A percentile compares a stretch with the other conserved stretches of the same genome.
phyloP scores from a whole-genome alignment of 2,797 vertebrate genomes.

The Capromys pilorides region DNA sequence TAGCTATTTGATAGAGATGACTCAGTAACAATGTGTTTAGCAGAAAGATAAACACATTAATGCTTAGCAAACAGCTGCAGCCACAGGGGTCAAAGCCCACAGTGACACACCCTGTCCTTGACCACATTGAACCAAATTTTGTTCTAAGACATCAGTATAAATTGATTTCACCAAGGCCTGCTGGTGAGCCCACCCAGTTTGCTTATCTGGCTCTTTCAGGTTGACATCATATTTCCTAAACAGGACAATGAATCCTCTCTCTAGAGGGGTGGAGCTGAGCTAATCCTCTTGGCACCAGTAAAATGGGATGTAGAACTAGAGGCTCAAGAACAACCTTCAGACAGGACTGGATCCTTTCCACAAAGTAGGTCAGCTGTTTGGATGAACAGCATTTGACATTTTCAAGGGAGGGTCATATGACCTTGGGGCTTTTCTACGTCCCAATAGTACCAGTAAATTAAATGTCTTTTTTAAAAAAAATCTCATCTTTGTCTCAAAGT shows the following conservation, averaged over 20 bases:
- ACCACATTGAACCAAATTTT: constrained; percentile 26
- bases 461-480: constrained; percentile 12
- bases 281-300: constrained; percentile 13
- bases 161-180: constrained; percentile 1
- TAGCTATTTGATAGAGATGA: constrained; percentile 46
- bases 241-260: constrained; percentile 28
- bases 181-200: not conserved
- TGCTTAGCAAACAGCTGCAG: constrained; percentile 58
- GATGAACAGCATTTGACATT: not conserved
- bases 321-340: not conserved
- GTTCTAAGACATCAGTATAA: constrained; percentile 42
- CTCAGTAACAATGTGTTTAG: constrained; percentile 46
- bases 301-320: not conserved
- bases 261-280: not conserved
- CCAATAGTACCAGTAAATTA: not conserved
- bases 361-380: not conserved
- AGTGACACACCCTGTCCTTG: constrained; percentile 54
- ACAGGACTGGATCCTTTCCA: not conserved
- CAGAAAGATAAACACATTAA: constrained; percentile 71
- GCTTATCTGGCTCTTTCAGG: constrained; percentile 39
- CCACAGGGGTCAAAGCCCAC: not conserved
- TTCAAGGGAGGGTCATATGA: not conserved
- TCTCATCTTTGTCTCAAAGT: not conserved
- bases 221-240: constrained; percentile 39
- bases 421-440: not conserved